These are phyloP conservation scores for Premnoplex brunnescens DNA, from an alignment of 2,797 vertebrate genomes.

Conservation along the genomic window DNA sequence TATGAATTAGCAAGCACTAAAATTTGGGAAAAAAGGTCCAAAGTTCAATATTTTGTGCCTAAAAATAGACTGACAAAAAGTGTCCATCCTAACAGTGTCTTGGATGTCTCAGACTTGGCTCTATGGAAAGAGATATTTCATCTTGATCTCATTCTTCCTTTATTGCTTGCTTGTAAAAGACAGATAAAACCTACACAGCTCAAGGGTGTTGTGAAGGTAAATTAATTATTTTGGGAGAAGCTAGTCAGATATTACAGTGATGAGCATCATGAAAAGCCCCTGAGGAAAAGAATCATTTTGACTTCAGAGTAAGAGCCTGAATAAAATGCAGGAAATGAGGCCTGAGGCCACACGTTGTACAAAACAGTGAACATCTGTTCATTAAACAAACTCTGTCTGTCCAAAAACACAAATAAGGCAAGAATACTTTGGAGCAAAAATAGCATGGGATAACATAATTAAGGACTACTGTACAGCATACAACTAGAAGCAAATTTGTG, in stretches of 20 bases:
- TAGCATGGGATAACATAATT: background rate
- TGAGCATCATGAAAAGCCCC: background rate
- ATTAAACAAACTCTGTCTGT: constrained; percentile 16
- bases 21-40: background rate
- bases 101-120: background rate
- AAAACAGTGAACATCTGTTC: constrained; percentile 48
- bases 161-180: background rate
- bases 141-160: background rate
- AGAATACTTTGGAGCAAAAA: background rate
- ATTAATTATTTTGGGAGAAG: constrained; percentile 50
- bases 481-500: background rate
- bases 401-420: background rate
- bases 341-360: constrained; percentile 2
- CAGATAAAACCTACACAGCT: background rate
- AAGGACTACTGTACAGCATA: background rate
- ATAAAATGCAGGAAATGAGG: constrained; percentile 18
- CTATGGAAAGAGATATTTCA: background rate
- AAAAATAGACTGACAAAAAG: background rate
- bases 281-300: background rate
- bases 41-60: background rate
- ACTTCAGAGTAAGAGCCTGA: constrained; percentile 1
- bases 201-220: constrained; percentile 31
- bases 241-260: constrained; percentile 19
- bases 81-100: background rate
- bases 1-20: background rate